phyloP scores from a whole-genome alignment of 1,140 invertebrate species.

The Holotrichia oblita region DNA sequence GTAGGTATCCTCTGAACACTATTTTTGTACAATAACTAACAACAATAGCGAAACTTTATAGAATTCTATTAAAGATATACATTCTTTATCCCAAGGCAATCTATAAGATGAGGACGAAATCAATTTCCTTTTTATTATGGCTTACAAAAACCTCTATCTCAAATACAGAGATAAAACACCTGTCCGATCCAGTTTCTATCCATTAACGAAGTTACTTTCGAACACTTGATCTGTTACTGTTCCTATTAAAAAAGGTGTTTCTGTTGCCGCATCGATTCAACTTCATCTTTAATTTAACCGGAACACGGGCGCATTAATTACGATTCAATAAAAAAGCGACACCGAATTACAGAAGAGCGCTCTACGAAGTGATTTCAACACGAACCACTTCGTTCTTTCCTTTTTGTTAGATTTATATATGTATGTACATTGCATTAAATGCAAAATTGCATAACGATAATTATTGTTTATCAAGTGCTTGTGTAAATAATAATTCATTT shows the following conservation, averaged over 20 bases:
- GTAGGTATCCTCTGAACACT: too few relatives aligned
- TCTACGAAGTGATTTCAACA: too few relatives aligned
- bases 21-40: too few relatives aligned
- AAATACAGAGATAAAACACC: background rate
- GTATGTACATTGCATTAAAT: too few relatives aligned
- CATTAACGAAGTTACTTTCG: conserved; percentile 20
- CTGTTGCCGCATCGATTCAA: background rate
- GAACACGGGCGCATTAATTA: conserved; percentile 13
- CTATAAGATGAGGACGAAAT: background rate
- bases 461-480: too few relatives aligned
- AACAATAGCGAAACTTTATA: background rate
- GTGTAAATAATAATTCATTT: too few relatives aligned
- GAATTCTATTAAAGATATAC: background rate
- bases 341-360: too few relatives aligned
- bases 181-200: conserved; percentile 4
- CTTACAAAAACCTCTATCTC: background rate
- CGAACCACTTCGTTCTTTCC: too few relatives aligned
- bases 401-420: too few relatives aligned
- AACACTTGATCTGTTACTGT: conserved; percentile 3
- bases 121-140: background rate
- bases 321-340: background rate
- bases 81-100: background rate
- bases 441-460: too few relatives aligned
- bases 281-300: conserved; percentile 1
- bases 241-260: conserved; percentile 3